Percentiles rank a stretch among this genome's conserved stretches.
Conservation (phyloP, 1,140 invertebrate genomes). For the Eupeodes corollae region DNA sequence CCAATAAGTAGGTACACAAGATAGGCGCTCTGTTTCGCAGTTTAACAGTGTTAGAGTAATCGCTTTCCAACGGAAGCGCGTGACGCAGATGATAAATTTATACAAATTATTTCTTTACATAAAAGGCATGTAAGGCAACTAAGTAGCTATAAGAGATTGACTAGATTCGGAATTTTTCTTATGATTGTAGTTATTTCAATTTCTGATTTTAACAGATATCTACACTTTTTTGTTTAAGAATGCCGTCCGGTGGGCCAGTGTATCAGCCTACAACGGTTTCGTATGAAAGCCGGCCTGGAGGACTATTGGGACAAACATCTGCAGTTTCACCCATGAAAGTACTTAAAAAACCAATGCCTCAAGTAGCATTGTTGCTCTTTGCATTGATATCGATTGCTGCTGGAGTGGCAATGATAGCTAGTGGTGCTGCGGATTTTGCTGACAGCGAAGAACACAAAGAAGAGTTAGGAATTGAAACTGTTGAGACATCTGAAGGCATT, state of each 20-base stretch:
- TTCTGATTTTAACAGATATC: too few species aligned
- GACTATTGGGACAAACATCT: slow-evolving; percentile 10
- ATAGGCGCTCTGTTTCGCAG: too few species aligned
- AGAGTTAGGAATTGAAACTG: slow-evolving; percentile 1
- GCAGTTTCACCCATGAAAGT: slow-evolving; percentile 7
- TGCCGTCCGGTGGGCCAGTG: slow-evolving; percentile 51
- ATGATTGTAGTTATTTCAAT: too few species aligned
- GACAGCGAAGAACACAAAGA: slow-evolving; percentile 7
- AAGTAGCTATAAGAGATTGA: too few species aligned
- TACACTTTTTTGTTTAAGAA: slow-evolving; percentile 18
- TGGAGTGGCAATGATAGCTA: slow-evolving; percentile 11
- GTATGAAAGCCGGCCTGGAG: slow-evolving; percentile 48
- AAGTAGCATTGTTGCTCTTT: slow-evolving; percentile 8
- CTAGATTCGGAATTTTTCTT: too few species aligned
- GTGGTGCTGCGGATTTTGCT: slow-evolving; percentile 6
- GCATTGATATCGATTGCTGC: slow-evolving; percentile 6
- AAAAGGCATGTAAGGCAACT: too few species aligned
- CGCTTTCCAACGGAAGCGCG: too few species aligned
- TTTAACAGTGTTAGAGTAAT: too few species aligned
- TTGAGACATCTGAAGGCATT: slow-evolving; percentile 2
- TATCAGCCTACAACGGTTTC: slow-evolving; percentile 61
- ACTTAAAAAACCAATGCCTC: slow-evolving; percentile 8
- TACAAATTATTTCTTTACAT: too few species aligned
- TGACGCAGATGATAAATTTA: too few species aligned
- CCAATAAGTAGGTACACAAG: too few species aligned